Base-by-base conservation (phyloP, 2,797 vertebrate species). In the Oreonectes daqikongensis region DNA sequence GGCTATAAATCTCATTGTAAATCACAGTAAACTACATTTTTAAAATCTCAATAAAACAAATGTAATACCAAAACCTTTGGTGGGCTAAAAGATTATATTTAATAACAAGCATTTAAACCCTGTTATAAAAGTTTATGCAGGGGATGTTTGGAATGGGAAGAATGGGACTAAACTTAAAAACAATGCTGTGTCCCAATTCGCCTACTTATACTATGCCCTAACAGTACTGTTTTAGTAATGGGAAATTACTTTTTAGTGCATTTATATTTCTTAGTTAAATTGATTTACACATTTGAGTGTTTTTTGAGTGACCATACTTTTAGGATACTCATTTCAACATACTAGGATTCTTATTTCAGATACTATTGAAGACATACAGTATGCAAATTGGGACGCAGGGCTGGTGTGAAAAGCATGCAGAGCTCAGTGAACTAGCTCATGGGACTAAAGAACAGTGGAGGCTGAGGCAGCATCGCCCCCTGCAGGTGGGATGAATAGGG, bases 91-190 rank as follows among this genome's bases (percentile, higher is more conserved):
- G 28, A 64, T 76, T 57, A 44, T 53, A 68, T 83, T 83, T 78
- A 83, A 83, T 80, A 75, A 60, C 78, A 82, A 57, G 35, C 28
- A 50, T 53, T 73, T 76, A 48, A 75, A 71, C 79, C 81, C 72
- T 81, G 86, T 89, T 79, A 80, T 72, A 72, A 68, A 77, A 66
- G 48, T 70, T 53, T 24, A 53, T 81, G 79, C 46, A 55, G 20
- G 15, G 44, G 50, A 6, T 53, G 17, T 67, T 35, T 50, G 66
- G 28, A 57, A 69, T 64, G 85, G 87, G 61, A 61, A 83, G 72
- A 73, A 6, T 17, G 72, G 82, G 72, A 81, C 63, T n/a, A 65
- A 75, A 70, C 5, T 22, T 46, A 67, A 74, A 63, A 26, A 71
- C 12, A 42, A 42, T 42, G 35, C 35, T 42, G 40, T 10, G 12